These are phyloP conservation scores for Leucopsar rothschildi DNA, from an alignment of 2,113 vertebrate species.

Conservation along the genomic window DNA sequence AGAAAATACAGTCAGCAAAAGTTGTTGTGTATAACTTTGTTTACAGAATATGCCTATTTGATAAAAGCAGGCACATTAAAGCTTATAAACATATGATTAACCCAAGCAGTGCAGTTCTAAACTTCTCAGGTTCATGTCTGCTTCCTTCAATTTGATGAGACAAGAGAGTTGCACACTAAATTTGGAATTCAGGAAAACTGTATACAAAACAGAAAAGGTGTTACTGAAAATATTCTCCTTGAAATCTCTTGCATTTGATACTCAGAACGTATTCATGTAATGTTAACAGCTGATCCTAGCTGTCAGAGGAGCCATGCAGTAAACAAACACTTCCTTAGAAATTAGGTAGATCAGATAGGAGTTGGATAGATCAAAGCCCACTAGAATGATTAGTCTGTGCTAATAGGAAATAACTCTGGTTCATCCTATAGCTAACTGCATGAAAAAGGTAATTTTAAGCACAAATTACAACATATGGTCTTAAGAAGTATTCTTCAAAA, in stretches of 20 bases:
- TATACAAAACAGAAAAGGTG: neutral
- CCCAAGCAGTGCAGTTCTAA: neutral
- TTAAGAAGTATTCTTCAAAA: neutral
- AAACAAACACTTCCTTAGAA: neutral
- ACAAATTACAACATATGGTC: neutral
- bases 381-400: neutral
- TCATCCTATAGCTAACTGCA: neutral
- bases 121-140: neutral
- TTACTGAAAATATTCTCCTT: neutral
- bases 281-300: neutral
- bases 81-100: neutral
- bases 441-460: neutral
- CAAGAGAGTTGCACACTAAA: neutral
- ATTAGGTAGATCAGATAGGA: neutral
- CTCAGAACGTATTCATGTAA: neutral
- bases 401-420: neutral
- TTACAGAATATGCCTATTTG: neutral
- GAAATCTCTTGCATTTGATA: neutral
- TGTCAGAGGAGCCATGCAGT: neutral
- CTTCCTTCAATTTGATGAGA: neutral
- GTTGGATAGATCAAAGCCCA: neutral
- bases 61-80: neutral
- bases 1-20: neutral
- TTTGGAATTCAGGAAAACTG: neutral
- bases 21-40: neutral